phyloP scores from a whole-genome alignment of 2,888 invertebrate genomes.

The Drosophila anceps region DNA sequence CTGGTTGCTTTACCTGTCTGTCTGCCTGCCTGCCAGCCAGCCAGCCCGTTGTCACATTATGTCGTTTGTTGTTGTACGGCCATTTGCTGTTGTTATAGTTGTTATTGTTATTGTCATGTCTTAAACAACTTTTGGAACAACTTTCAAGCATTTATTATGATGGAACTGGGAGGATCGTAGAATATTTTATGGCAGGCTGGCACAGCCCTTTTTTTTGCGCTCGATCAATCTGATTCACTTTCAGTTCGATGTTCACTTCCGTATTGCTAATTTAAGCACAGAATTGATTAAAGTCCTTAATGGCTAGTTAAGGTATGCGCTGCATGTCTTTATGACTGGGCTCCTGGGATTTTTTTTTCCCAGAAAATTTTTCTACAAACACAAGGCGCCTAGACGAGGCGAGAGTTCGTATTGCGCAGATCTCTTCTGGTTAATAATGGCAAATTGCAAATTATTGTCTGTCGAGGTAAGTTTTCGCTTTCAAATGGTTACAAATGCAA shows the following conservation, averaged over 20 bases:
- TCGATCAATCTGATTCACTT: constrained; percentile 40
- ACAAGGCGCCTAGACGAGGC: not conserved
- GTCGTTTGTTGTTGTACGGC: constrained; percentile 22
- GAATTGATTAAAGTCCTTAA: constrained; percentile 44
- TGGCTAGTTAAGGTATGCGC: constrained; percentile 40
- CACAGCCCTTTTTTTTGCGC: constrained; percentile 16
- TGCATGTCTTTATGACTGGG: constrained; percentile 29
- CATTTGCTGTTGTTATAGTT: constrained; percentile 21
- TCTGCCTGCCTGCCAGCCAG: constrained; percentile 8
- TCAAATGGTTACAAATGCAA: constrained; percentile 45
- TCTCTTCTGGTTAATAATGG: constrained; percentile 33
- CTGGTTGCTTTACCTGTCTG: constrained; percentile 20
- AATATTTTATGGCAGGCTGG: constrained; percentile 27
- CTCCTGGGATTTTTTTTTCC: constrained; percentile 39
- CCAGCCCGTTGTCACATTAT: constrained; percentile 49
- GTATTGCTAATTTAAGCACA: constrained; percentile 59
- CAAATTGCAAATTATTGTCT: constrained; percentile 29
- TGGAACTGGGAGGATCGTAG: constrained; percentile 31
- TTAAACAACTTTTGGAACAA: constrained; percentile 68
- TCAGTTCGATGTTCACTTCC: constrained; percentile 56
- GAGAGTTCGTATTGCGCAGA: constrained; percentile 10
- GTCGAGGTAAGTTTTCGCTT: constrained; percentile 56
- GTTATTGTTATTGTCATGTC: constrained; percentile 32
- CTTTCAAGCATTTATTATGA: constrained; percentile 65
- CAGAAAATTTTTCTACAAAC: not conserved